phyloP scores from a whole-genome alignment of 53 echinoderm and acorn worm genomes.

The Zoroaster sp. region DNA sequence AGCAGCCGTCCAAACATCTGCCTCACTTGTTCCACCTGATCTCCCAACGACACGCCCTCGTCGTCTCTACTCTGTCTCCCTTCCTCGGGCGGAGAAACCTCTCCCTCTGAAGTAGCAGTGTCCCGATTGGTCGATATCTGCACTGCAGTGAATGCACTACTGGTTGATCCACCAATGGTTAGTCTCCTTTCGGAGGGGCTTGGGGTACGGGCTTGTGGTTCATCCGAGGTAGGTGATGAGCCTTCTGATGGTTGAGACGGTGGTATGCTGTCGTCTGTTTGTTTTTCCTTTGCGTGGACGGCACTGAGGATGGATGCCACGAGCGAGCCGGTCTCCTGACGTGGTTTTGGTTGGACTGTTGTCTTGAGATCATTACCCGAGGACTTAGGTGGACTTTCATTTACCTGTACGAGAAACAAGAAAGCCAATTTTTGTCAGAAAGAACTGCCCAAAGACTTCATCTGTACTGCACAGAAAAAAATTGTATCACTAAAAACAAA shows the following conservation, averaged over 20 bases:
- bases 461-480: no score
- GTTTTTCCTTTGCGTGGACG: conserved; percentile 22
- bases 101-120: neutral
- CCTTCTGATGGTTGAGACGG: neutral
- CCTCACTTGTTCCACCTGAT: conserved; percentile 61
- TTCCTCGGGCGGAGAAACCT: neutral
- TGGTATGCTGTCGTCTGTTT: neutral
- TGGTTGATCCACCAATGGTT: conserved; percentile 59
- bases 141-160: conserved; percentile 77
- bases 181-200: conserved; percentile 30
- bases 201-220: neutral
- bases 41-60: conserved; percentile 42
- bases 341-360: neutral
- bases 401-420: neutral
- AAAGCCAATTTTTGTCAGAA: neutral
- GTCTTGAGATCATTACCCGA: neutral
- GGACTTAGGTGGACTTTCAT: neutral
- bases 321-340: conserved; percentile 24
- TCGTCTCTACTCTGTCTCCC: neutral
- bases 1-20: conserved; percentile 35
- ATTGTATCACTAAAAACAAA: no score
- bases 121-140: conserved; percentile 15
- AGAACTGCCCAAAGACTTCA: no score
- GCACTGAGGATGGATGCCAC: conserved; percentile 71
- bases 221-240: neutral